phyloP scores from a whole-genome alignment of 1,140 invertebrate genomes.

The Sycophaga agraensis region DNA sequence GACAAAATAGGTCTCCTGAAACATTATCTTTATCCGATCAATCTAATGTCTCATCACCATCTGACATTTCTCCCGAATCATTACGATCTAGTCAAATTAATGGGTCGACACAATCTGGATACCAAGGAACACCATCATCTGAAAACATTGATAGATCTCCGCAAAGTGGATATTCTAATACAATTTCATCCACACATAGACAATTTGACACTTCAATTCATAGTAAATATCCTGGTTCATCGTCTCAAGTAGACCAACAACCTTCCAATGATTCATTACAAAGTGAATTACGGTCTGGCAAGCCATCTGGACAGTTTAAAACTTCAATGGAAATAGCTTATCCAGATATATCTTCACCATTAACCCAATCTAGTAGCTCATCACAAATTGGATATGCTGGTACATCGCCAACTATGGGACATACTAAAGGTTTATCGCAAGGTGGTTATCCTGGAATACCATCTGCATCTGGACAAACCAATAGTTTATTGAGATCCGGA shows the following conservation, averaged over 20 bases:
- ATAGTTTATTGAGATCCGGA: not conserved
- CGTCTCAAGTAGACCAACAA: not conserved
- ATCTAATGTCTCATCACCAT: no score
- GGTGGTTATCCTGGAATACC: not conserved
- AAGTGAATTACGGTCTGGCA: not conserved
- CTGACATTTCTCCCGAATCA: no score
- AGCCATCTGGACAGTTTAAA: no score
- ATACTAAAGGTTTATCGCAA: no score
- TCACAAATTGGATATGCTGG: no score
- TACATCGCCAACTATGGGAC: no score
- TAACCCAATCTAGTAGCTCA: no score
- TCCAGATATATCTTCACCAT: not conserved
- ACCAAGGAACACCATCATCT: not conserved
- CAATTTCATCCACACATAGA: not conserved
- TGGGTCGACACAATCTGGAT: no score
- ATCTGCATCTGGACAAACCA: not conserved
- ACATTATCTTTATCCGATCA: no score
- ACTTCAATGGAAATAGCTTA: not conserved
- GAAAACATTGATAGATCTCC: not conserved
- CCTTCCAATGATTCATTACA: not conserved
- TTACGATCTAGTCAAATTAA: no score
- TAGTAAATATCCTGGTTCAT: not conserved
- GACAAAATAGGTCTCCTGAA: no score
- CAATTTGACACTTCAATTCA: not conserved
- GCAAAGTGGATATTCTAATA: not conserved